Conservation (phyloP, 2,888 invertebrate genomes). For the Ormyrus nitidulus region DNA sequence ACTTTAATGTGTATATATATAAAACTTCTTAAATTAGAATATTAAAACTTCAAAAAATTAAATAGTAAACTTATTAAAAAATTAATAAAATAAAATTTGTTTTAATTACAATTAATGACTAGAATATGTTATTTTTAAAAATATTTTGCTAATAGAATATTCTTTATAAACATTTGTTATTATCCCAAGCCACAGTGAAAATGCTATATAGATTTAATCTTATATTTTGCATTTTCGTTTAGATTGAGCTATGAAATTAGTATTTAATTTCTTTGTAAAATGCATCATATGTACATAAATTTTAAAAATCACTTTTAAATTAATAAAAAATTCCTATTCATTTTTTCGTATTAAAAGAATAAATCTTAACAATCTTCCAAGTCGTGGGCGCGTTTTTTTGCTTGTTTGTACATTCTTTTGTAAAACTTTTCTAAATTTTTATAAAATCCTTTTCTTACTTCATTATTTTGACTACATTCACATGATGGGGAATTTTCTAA, state of each 20-base stretch:
- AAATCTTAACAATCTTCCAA: slow-evolving; percentile 29
- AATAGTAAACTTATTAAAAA: too few relatives aligned
- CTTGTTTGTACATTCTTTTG: slow-evolving; percentile 70
- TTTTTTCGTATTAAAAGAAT: slow-evolving; percentile 25
- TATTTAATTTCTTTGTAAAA: neutral
- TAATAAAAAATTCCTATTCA: slow-evolving; percentile 12
- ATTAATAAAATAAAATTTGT: slow-evolving; percentile 12
- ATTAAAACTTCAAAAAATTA: too few relatives aligned
- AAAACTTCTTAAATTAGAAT: too few relatives aligned
- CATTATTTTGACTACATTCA: slow-evolving; percentile 52
- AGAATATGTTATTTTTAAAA: neutral
- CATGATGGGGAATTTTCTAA: slow-evolving; percentile 40
- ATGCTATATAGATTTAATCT: neutral
- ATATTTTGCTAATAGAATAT: neutral
- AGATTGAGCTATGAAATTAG: neutral
- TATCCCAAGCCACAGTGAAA: neutral
- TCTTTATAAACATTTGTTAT: neutral
- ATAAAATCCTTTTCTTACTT: slow-evolving; percentile 64
- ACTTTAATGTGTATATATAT: neutral
- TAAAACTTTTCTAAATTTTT: slow-evolving; percentile 71
- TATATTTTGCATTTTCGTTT: neutral
- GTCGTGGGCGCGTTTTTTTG: slow-evolving; percentile 66
- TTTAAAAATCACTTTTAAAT: slow-evolving; percentile 14
- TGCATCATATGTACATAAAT: slow-evolving; percentile 31
- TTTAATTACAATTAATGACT: slow-evolving; percentile 23